Base-by-base conservation (phyloP, 2,113 vertebrate genomes). In the Xenotilapia leptura region DNA sequence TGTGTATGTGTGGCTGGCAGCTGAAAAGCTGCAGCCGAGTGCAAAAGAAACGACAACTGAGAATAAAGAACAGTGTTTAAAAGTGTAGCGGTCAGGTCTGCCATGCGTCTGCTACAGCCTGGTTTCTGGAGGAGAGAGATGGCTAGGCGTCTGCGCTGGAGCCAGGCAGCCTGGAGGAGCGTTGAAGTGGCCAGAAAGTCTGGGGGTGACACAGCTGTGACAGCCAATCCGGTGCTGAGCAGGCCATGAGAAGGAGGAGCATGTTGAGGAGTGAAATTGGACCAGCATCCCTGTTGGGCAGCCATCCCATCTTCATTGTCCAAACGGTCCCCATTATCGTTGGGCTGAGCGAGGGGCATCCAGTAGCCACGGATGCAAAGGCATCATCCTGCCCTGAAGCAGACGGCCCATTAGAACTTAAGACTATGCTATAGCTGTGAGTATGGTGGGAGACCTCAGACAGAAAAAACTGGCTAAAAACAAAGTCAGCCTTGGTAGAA, bases 341-440 rank as follows among this genome's bases (percentile, higher is more conserved):
- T 33, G 15, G 58, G 31, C 31, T 62, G 58, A 11, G 2, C 6
- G 15, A 62, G 1, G 31, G 17, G 58, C 31, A 0, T 62, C 58
- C 58, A 62, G 58, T 62, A 19, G 15, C 58, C 28, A 62, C 1
- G 9, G 4, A 11, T 0, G 28, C 28, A 33, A 62, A 33, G 19
- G 28, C 56, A 33, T 60, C 28, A 62, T 62, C 58, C 58, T 19
- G 58, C 6, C 1, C 31, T 62, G 58, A 31, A 62, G 58, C 58
- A 62, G 15, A 62, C 15, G 6, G 31, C 17, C 23, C 55, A 28
- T 0, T 0, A 58, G 7, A 58, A 58, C 4, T 0, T 15, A 58
- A 9, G 28, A 62, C 15, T 6, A 14, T 3, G 26, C 0, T 58
- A 1, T 31, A 58, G 6, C 26, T 58, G 26, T 0, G 31, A 36